phyloP scores from a whole-genome alignment of 2,888 invertebrate species.

The Phalangium opilio region DNA sequence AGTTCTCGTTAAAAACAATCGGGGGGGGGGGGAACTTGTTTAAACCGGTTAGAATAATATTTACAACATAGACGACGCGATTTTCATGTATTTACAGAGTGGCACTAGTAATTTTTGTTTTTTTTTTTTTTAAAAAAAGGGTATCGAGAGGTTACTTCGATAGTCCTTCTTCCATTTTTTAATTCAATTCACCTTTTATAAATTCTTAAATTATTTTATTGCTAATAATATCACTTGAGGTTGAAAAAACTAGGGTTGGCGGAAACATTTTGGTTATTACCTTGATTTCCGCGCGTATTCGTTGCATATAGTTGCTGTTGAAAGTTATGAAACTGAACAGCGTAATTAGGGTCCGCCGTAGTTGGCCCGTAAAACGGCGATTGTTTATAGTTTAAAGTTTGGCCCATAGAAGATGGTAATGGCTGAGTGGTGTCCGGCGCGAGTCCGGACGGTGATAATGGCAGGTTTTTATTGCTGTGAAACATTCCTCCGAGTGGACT shows the following conservation, averaged over 20 bases:
- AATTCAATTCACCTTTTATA: no score
- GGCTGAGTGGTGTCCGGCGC: constrained; percentile 19
- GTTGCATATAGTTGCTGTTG: constrained; percentile 89
- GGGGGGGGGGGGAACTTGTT: no score
- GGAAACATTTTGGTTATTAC: background rate
- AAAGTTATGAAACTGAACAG: constrained; percentile 88
- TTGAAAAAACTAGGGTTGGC: background rate
- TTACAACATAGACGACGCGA: no score
- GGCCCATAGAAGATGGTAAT: constrained; percentile 20
- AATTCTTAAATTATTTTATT: background rate
- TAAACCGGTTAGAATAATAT: no score
- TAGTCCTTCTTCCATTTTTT: no score
- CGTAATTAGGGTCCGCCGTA: constrained; percentile 78
- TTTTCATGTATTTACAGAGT: no score
- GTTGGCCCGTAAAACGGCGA: constrained; percentile 60
- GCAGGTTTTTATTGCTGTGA: constrained; percentile 48
- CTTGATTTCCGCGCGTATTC: constrained; percentile 43
- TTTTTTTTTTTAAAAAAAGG: no score
- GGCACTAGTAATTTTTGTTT: no score
- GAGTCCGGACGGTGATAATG: constrained; percentile 16
- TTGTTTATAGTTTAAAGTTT: constrained; percentile 47
- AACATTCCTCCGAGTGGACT: constrained; percentile 33
- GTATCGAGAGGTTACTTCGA: no score
- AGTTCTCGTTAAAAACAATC: no score
- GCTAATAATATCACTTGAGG: background rate